phyloP scores from a whole-genome alignment of 2,888 invertebrate species.

The Cosmia trapezina region DNA sequence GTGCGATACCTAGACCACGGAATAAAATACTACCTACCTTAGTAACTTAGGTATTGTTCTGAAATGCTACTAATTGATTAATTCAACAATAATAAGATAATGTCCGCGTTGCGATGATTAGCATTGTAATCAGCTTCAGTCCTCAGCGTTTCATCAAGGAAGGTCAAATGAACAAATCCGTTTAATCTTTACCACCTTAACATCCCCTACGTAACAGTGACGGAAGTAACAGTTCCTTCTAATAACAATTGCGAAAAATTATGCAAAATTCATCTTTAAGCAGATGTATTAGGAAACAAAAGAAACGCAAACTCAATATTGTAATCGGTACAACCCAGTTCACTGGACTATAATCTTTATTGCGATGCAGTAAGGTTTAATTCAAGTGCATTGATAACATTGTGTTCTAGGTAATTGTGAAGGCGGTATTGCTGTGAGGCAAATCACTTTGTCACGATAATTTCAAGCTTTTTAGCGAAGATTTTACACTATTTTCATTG shows the following conservation, averaged over 20 bases:
- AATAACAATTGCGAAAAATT: not conserved
- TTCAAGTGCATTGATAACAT: conserved; percentile 13
- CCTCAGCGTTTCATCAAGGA: conserved; percentile 47
- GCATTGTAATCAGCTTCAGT: conserved; percentile 4
- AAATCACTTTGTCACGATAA: conserved; percentile 73
- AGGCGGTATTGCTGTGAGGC: conserved; percentile 59
- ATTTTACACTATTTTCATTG: conserved; percentile 70
- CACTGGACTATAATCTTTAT: conserved; percentile 33
- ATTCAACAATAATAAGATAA: not conserved
- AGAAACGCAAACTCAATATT: conserved; percentile 20
- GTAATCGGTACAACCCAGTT: not conserved
- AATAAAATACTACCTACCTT: no score
- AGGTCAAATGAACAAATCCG: conserved; percentile 61
- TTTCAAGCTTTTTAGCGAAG: conserved; percentile 66
- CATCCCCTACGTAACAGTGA: conserved; percentile 44
- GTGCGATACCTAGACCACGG: no score
- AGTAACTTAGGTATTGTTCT: not conserved
- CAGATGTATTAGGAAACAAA: not conserved
- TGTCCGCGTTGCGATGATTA: not conserved
- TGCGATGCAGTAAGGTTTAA: not conserved
- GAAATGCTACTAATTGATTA: not conserved
- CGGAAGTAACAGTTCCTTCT: conserved; percentile 60
- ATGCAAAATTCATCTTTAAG: conserved; percentile 31
- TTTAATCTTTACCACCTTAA: conserved; percentile 66
- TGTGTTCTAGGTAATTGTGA: conserved; percentile 57